Evolutionary conservation across 2,888 invertebrate genomes (phyloP).

Genomic region (Dilophus febrilis): DNA sequence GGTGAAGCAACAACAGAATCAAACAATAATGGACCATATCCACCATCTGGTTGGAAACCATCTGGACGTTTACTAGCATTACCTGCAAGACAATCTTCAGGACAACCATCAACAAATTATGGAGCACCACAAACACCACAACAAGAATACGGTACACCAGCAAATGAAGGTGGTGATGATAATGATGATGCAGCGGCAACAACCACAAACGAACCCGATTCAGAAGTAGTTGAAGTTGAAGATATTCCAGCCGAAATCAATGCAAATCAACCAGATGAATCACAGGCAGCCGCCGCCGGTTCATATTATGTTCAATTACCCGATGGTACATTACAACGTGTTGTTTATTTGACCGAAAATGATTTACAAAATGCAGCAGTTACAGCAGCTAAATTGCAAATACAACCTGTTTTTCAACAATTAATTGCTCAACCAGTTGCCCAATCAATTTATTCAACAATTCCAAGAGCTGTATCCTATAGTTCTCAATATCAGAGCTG

Average conservation of each 20-base stretch:
- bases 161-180: not conserved
- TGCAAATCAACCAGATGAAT: not conserved
- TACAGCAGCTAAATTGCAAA: not conserved
- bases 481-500: constrained; percentile 2
- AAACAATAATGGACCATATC: constrained; percentile 2
- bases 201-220: constrained; percentile 1
- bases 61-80: constrained; percentile 4
- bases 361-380: no score
- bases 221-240: constrained; percentile 5
- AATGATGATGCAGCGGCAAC: not conserved
- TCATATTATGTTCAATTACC: constrained; percentile 4
- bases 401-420: not conserved
- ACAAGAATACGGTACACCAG: constrained; percentile 1
- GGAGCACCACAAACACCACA: not conserved
- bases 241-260: not conserved
- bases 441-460: not conserved
- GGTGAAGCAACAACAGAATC: not conserved
- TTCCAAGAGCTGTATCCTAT: constrained; percentile 2
- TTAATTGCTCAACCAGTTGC: not conserved
- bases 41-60: constrained; percentile 8
- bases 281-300: not conserved
- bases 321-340: constrained; percentile 3
- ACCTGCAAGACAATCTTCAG: constrained; percentile 1
- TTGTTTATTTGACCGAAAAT: constrained; percentile 2
- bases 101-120: not conserved